Percentiles rank a stretch among this genome's conserved stretches.
phyloP scores from a whole-genome alignment of 1,140 invertebrate species.

The Dendroctonus valens region DNA sequence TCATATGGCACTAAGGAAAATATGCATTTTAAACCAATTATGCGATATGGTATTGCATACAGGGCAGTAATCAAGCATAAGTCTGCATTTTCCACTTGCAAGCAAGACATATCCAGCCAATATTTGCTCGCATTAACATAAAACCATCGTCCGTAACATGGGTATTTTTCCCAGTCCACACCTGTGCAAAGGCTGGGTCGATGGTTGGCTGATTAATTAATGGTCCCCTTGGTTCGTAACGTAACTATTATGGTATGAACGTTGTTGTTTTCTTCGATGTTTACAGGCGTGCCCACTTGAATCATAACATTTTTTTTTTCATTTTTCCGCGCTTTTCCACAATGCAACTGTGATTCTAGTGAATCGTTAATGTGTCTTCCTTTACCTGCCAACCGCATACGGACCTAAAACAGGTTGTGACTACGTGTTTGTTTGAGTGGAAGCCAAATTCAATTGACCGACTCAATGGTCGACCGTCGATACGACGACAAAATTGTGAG shows the following conservation, averaged over 20 bases:
- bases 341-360: background rate
- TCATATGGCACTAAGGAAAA: too few species aligned
- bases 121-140: too few species aligned
- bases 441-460: background rate
- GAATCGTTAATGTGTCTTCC: conserved; percentile 12
- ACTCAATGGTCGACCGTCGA: conserved; percentile 15
- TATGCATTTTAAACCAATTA: too few species aligned
- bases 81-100: too few species aligned
- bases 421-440: background rate
- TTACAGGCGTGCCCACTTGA: conserved; percentile 27
- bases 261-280: conserved; percentile 18
- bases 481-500: conserved; percentile 12
- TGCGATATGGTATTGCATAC: too few species aligned
- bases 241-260: background rate
- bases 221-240: conserved; percentile 3
- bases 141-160: too few species aligned
- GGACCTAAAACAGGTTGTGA: background rate
- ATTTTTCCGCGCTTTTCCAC: conserved; percentile 1
- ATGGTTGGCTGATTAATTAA: conserved; percentile 22
- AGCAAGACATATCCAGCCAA: too few species aligned
- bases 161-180: too few species aligned
- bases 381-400: background rate
- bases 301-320: conserved; percentile 9
- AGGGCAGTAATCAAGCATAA: too few species aligned
- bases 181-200: conserved; percentile 29